Base-by-base conservation (phyloP, 2,113 vertebrate genomes). In the Planiliza haematocheilus region DNA sequence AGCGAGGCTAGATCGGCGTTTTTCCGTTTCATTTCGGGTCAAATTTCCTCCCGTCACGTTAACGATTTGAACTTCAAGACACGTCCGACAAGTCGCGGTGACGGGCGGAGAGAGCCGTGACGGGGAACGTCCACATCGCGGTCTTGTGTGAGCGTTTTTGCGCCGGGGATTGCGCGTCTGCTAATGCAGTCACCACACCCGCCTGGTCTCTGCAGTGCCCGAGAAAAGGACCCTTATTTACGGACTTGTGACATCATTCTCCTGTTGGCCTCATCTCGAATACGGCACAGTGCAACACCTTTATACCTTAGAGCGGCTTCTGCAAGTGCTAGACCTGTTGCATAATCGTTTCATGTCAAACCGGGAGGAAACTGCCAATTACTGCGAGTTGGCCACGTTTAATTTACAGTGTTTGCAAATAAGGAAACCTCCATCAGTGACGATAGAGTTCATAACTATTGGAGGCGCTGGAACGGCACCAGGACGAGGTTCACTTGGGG, bases 171-270 rank as follows among this genome's bases (percentile, higher is more conserved):
- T 73, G 88, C 85, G 87, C 88, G 86, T 86, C 84, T 87, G 53
- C 81, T 93, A 83, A 92, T 93, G 93, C 92, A 94, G 92, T 93
- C 89, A 91, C 93, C 93, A 94, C 93, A 94, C 93, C 93, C 91
- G 92, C 92, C 90, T 87, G 85, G 74, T 90, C 90, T 92, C 91
- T 86, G 93, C 93, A 95, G 91, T 93, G 91, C 89, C 89, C 88
- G 86, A 90, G 72, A 84, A 89, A 87, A 91, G 75, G 83, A 85
- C 85, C 74, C 80, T 87, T 91, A 90, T 93, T 91, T 88, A 91
- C 81, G 63, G 82, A 86, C 86, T 88, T 34, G 86, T 92, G 91
- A 91, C 92, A 91, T 92, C 91, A 92, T 71, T 60, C 79, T 77
- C 37, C 52, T 52, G 50, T 63, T 70, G 39, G 55, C 55, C 48